phyloP scores from a whole-genome alignment of 2,113 vertebrate species.

The Theropithecus gelada region DNA sequence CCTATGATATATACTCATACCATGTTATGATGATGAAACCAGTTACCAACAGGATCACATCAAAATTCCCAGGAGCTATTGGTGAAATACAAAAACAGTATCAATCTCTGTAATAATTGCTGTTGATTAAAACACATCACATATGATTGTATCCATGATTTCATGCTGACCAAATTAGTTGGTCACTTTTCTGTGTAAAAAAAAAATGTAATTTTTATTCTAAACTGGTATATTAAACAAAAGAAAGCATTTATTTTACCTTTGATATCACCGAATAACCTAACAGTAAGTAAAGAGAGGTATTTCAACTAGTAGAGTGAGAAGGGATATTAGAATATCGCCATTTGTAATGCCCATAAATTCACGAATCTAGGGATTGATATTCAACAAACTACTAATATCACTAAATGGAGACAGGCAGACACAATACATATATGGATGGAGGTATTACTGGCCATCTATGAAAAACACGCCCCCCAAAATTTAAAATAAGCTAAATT shows the following conservation, averaged over 20 bases:
- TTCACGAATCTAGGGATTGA: background rate
- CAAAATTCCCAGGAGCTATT: background rate
- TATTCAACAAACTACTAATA: background rate
- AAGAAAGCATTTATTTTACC: background rate
- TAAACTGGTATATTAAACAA: background rate
- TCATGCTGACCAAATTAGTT: background rate
- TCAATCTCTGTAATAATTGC: background rate
- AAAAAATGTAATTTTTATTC: background rate
- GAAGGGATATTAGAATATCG: background rate
- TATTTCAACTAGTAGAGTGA: background rate
- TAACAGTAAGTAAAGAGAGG: background rate
- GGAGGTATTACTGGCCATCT: background rate
- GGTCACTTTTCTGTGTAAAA: background rate
- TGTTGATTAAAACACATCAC: background rate
- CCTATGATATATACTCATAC: background rate
- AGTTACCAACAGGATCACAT: background rate
- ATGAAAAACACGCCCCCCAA: background rate
- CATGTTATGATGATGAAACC: background rate
- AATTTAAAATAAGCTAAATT: background rate
- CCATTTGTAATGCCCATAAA: background rate
- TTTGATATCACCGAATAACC: background rate
- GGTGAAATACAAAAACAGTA: background rate
- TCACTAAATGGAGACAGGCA: background rate
- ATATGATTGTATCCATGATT: background rate
- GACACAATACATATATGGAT: background rate